Evolutionary conservation across 1,140 invertebrate genomes (phyloP).

Genomic region (Lasioglossum albipes): DNA sequence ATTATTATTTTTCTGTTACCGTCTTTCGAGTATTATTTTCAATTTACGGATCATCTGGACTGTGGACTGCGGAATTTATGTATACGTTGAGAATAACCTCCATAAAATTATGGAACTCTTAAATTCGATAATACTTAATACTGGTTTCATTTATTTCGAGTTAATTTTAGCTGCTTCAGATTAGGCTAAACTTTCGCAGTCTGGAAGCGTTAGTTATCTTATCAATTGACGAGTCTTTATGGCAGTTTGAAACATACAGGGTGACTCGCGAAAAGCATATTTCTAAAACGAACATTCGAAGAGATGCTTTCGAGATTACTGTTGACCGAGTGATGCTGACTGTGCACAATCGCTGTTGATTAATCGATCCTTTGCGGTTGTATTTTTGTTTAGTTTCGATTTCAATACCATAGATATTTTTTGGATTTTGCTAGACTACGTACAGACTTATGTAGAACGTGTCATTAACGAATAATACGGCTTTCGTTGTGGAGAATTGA

Average conservation of each 20-base stretch:
- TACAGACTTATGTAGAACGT: not conserved
- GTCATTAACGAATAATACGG: not conserved
- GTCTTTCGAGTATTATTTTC: not conserved
- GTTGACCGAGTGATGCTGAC: constrained; percentile 19
- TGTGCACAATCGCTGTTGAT: constrained; percentile 35
- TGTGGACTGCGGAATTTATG: too few relatives aligned
- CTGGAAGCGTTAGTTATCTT: not conserved
- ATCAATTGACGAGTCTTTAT: not conserved
- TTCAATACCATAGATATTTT: not conserved
- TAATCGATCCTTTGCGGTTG: constrained; percentile 25
- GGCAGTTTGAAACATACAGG: too few relatives aligned
- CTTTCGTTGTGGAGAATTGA: not conserved
- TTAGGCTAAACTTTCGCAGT: too few relatives aligned
- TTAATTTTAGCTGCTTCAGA: too few relatives aligned
- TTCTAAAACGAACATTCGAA: not conserved
- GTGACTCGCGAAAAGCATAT: too few relatives aligned
- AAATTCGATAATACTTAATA: too few relatives aligned
- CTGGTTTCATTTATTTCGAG: too few relatives aligned
- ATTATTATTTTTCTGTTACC: constrained; percentile 8
- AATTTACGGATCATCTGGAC: not conserved
- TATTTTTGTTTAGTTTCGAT: not conserved
- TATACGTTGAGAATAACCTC: too few relatives aligned
- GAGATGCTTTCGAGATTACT: not conserved
- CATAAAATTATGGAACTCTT: too few relatives aligned
- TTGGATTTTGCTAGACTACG: not conserved